Base-by-base conservation (phyloP, 2,113 vertebrate genomes). In the Engraulis encrasicolus region DNA sequence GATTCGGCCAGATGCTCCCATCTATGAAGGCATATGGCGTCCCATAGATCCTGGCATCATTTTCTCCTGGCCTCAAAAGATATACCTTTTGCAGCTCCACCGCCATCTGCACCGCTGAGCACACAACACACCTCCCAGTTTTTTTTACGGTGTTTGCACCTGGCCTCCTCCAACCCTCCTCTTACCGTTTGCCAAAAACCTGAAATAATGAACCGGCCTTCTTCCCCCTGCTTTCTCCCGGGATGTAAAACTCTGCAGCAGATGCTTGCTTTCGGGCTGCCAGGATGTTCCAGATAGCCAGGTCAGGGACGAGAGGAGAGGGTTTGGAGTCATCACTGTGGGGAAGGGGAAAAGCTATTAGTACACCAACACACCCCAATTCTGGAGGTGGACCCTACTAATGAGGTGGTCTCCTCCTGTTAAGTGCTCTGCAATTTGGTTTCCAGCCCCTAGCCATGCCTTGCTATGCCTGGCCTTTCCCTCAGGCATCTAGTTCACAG, bases 11-110 rank as follows among this genome's bases (percentile, higher is more conserved):
- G 27, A 74, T 71, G 38, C 18, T 82, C 34, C n/a, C 54, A 54
- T 86, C 78, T 88, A 85, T 34, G 18, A 34, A 7, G 80, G 52
- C 80, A 82, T 85, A 82, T 85, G 83, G 81, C 66, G 11, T 48
- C 27, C 17, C 61, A 71, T 80, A 71, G 18, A 81, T 50, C 71
- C 81, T 48, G 74, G 52, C 78, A 38, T 38, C 84, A 50, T 40
- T 45, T 45, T 9, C 27, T 50, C 61, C 66, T n/a, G n/a, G n/a
- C n/a, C 11, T 15, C 2, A 17, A 34, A 66, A 54, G n/a, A 71
- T 45, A 77, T 23, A 34, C 15, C 71, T 17, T 79, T n/a, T n/a
- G n/a, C 81, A 50, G 48, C 71, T 58, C 7, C 71, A 6, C n/a
- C 54, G 31, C 84, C 54, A 77, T 84, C 83, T 79, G 85, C 50